Evolutionary conservation across 2,888 invertebrate genomes (phyloP), one percentile per base, ranked within the genome.

Genomic region (Thecocarcelia acutangulata): DNA sequence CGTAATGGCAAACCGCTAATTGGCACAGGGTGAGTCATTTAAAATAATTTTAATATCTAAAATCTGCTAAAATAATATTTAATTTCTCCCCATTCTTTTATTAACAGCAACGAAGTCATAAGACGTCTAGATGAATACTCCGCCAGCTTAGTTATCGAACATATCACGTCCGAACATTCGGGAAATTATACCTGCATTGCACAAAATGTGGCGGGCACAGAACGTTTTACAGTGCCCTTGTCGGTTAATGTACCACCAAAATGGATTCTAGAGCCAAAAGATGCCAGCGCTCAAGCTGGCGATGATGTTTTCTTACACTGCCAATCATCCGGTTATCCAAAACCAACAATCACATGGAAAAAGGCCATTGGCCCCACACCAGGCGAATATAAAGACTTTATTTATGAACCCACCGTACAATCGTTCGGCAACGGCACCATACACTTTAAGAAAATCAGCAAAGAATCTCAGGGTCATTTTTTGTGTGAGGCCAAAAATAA

Each of bases 161-260:
- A 95, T 89, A 95, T 97, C 83, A 94, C 94, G 73, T 96, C 97
- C 37, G 93, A 94, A 66, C 96, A 97, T 90, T 96, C 95, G 86
- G 97, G 97, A 87, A 97, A 96, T 91, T 97, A 97, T 89, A 96
- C 97, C n/a, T 97, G 97, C 90, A 94, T 96, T 69, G 96, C 96
- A n/a, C 89, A 90, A 84, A 97, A 97, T 91, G 93, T 96, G 24
- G 97, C 97, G 13, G 97, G 96, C 12, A 93, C 93, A 4, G 96
- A 96, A 87, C 92, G 93, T 83, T 95, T 94, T 87, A 94, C 95
- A 9, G 95, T 96, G 73, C 95, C 95, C 28, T 92, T 96, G 4
- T 96, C 96, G 15, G 96, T 96, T 15, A 96, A 96, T 91, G 96
- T 97, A 84, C 97, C 97, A 52, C 97, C 97, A 21, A 94, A 96